Percentiles rank a stretch among this genome's conserved stretches.
phyloP scores from a whole-genome alignment of 2,113 vertebrate genomes.

The Bufo bufo region DNA sequence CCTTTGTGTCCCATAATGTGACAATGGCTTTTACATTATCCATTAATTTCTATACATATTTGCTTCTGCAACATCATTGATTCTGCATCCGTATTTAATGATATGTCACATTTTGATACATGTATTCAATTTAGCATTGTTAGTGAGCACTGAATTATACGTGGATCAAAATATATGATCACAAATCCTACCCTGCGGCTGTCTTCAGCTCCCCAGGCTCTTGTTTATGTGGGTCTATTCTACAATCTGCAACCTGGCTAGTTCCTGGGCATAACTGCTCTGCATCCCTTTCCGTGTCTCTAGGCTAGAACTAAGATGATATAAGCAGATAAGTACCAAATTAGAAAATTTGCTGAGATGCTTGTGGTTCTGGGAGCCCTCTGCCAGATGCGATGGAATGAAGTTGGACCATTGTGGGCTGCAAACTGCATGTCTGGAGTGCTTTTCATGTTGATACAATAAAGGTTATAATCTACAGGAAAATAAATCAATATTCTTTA shows the following conservation, averaged over 20 bases:
- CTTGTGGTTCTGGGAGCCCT: slow-evolving; percentile 42
- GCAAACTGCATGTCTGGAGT: slow-evolving; percentile 38
- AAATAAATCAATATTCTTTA: slow-evolving; percentile 54
- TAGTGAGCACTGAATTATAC: background rate
- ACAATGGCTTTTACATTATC: background rate
- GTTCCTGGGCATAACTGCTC: slow-evolving; percentile 1
- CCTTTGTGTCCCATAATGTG: background rate
- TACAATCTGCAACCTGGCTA: slow-evolving; percentile 12
- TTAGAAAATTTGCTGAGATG: slow-evolving; percentile 39
- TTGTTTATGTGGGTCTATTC: slow-evolving; percentile 13
- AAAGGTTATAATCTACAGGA: slow-evolving; percentile 50
- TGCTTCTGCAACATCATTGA: background rate
- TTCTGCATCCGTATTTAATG: slow-evolving; percentile 23
- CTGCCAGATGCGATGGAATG: slow-evolving; percentile 49
- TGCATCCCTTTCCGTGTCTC: slow-evolving; percentile 22
- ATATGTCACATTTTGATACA: slow-evolving; percentile 22
- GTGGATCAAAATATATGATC: background rate
- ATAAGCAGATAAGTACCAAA: slow-evolving; percentile 36
- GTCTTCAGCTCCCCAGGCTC: background rate
- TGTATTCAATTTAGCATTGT: slow-evolving; percentile 31
- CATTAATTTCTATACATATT: slow-evolving; percentile 15
- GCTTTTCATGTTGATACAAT: slow-evolving; percentile 54
- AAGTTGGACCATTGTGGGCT: slow-evolving; percentile 45
- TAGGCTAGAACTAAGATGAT: slow-evolving; percentile 36
- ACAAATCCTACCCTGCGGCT: slow-evolving; percentile 16